phyloP scores from a whole-genome alignment of 92 coral and sea anemone genomes.

The Diadumene lineata region DNA sequence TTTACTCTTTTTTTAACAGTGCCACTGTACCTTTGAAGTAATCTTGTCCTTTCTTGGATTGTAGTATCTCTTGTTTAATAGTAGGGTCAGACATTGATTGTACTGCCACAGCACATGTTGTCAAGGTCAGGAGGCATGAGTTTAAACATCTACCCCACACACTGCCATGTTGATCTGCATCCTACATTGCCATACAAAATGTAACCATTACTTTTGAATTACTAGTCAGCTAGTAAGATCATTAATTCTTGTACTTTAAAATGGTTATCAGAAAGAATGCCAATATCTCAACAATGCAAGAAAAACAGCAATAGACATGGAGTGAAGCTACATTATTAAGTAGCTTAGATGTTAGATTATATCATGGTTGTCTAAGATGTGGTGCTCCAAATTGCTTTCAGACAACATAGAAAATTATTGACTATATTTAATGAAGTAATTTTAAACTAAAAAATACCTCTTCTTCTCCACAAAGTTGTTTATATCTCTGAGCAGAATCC shows the following conservation, averaged over 20 bases:
- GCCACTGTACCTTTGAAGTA: conserved; percentile 81
- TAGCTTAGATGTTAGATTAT: too few species aligned
- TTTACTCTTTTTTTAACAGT: too few species aligned
- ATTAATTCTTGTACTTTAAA: too few species aligned
- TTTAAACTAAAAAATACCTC: conserved; percentile 51
- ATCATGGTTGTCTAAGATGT: too few species aligned
- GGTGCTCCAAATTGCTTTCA: too few species aligned
- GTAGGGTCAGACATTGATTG: conserved; percentile 75
- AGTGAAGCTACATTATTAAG: too few species aligned
- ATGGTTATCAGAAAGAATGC: too few species aligned
- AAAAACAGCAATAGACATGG: too few species aligned
- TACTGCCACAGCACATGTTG: conserved; percentile 73
- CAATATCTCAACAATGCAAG: too few species aligned
- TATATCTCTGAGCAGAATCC: conserved; percentile 90
- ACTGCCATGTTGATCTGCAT: conserved; percentile 82
- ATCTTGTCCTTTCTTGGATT: conserved; percentile 82
- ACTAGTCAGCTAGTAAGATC: too few species aligned
- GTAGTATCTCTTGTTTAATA: conserved; percentile 74
- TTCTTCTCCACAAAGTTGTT: conserved; percentile 70
- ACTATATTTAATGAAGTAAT: not conserved
- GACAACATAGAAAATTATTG: too few species aligned
- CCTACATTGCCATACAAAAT: conserved; percentile 33
- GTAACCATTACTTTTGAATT: too few species aligned
- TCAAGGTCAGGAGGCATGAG: conserved; percentile 83
- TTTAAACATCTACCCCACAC: conserved; percentile 93